phyloP scores from a whole-genome alignment of 2,888 invertebrate species.

The Epinotia nisella region DNA sequence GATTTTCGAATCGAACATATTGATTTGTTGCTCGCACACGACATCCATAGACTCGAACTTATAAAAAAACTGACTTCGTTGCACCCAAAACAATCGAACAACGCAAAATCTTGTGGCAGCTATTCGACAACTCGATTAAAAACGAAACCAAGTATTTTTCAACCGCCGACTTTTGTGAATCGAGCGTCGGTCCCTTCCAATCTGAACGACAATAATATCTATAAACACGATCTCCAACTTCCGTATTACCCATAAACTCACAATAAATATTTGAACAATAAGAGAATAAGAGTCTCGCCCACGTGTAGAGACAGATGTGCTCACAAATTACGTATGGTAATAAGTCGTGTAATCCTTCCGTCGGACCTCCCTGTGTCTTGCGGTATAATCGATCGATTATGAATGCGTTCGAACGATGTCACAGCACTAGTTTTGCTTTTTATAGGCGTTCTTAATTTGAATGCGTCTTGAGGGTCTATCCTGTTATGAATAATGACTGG shows the following conservation, averaged over 20 bases:
- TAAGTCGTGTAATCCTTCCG: constrained; percentile 79
- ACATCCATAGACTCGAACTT: constrained; percentile 10
- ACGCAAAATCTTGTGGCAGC: neutral
- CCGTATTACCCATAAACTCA: constrained; percentile 64
- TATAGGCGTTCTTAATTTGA: constrained; percentile 54
- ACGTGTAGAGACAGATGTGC: constrained; percentile 71
- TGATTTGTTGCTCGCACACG: constrained; percentile 63
- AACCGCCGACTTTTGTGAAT: constrained; percentile 1
- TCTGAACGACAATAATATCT: constrained; percentile 59
- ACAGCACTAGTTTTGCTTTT: constrained; percentile 54
- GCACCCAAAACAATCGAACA: neutral
- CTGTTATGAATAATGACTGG: constrained; percentile 2
- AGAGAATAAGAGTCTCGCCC: constrained; percentile 68
- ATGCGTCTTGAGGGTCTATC: constrained; percentile 42
- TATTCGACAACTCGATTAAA: neutral
- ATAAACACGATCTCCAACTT: constrained; percentile 60
- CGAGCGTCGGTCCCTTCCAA: constrained; percentile 51
- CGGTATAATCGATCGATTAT: constrained; percentile 73
- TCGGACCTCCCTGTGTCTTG: constrained; percentile 75
- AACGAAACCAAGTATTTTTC: constrained; percentile 10
- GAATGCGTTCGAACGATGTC: constrained; percentile 60
- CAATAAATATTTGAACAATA: constrained; percentile 74
- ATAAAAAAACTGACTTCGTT: neutral
- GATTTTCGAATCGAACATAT: constrained; percentile 79
- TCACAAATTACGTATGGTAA: constrained; percentile 82